Conservation (phyloP, 1,140 invertebrate genomes). For the Lepidurus packardi region DNA sequence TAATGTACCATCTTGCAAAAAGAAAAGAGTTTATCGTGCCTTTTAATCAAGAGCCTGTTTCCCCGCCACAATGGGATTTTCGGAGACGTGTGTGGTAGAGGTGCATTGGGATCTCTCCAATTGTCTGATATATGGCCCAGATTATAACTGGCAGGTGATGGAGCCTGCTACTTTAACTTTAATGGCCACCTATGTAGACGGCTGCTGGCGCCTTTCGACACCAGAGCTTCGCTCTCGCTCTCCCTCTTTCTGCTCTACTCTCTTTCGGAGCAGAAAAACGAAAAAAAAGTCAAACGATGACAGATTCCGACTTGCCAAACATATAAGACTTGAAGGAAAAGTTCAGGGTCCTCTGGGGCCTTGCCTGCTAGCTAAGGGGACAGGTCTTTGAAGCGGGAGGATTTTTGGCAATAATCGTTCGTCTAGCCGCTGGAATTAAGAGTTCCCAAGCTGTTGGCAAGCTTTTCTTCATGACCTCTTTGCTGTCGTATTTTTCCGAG, state of each 20-base stretch:
- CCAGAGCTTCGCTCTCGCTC: background rate
- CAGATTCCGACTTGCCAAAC: too few relatives aligned
- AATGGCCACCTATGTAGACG: conserved; percentile 17
- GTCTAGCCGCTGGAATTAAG: background rate
- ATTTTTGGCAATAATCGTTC: background rate
- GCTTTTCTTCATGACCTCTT: background rate
- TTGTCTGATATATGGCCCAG: conserved; percentile 18
- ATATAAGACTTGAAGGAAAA: too few relatives aligned
- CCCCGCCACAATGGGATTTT: background rate
- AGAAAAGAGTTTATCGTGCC: conserved; percentile 15
- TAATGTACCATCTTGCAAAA: background rate
- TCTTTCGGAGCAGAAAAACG: too few relatives aligned
- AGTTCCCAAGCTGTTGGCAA: background rate
- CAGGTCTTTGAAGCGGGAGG: too few relatives aligned
- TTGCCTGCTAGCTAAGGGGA: too few relatives aligned
- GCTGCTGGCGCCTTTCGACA: background rate
- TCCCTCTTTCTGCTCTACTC: background rate
- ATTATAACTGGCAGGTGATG: conserved; percentile 19
- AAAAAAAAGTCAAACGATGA: too few relatives aligned
- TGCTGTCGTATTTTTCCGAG: background rate
- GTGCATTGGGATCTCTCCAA: conserved; percentile 6
- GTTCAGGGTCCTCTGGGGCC: too few relatives aligned
- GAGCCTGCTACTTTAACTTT: conserved; percentile 21
- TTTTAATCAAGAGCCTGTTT: conserved; percentile 11
- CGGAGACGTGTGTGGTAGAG: background rate